Percentiles rank a stretch among this genome's conserved stretches.
Conservation (phyloP, 2,113 vertebrate species). For the Rutilus rutilus region DNA sequence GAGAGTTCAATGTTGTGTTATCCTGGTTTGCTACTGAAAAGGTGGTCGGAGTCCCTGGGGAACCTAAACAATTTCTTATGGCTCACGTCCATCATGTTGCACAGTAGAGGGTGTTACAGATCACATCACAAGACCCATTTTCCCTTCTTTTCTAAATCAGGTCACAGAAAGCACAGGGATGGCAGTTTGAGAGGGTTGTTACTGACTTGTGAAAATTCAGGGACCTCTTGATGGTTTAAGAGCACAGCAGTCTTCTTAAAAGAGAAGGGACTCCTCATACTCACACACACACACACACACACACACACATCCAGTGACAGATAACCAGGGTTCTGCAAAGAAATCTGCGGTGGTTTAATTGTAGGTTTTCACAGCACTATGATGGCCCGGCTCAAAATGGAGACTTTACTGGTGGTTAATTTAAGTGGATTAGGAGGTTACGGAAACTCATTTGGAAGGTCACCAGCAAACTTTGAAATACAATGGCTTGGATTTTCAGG, state of each 20-base stretch:
- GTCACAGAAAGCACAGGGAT: slow-evolving; percentile 21
- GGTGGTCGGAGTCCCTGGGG: slow-evolving; percentile 31
- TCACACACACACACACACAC: slow-evolving; percentile 1
- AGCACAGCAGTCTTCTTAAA: slow-evolving; percentile 43
- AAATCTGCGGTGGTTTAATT: slow-evolving; percentile 50
- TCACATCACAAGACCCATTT: slow-evolving; percentile 41
- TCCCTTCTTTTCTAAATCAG: slow-evolving; percentile 41
- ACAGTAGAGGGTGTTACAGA: slow-evolving; percentile 39
- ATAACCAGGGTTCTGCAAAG: slow-evolving; percentile 40
- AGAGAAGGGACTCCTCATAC: slow-evolving; percentile 12
- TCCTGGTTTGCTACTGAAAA: slow-evolving; percentile 20
- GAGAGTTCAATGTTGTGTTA: slow-evolving; percentile 42
- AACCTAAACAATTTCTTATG: slow-evolving; percentile 33
- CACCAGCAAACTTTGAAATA: slow-evolving; percentile 59
- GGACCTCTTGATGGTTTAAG: slow-evolving; percentile 32
- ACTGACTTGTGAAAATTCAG: slow-evolving; percentile 27
- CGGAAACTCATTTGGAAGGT: slow-evolving; percentile 62
- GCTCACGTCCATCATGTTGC: slow-evolving; percentile 40
- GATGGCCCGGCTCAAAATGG: slow-evolving; percentile 45
- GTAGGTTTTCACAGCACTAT: slow-evolving; percentile 38
- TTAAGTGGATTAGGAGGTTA: slow-evolving; percentile 66
- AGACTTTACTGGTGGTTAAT: slow-evolving; percentile 58
- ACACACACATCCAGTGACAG: neutral
- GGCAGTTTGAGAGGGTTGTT: slow-evolving; percentile 32
- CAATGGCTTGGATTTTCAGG: slow-evolving; percentile 58